phyloP scores from a whole-genome alignment of 2,797 vertebrate species.

The Gallinago stenura region DNA sequence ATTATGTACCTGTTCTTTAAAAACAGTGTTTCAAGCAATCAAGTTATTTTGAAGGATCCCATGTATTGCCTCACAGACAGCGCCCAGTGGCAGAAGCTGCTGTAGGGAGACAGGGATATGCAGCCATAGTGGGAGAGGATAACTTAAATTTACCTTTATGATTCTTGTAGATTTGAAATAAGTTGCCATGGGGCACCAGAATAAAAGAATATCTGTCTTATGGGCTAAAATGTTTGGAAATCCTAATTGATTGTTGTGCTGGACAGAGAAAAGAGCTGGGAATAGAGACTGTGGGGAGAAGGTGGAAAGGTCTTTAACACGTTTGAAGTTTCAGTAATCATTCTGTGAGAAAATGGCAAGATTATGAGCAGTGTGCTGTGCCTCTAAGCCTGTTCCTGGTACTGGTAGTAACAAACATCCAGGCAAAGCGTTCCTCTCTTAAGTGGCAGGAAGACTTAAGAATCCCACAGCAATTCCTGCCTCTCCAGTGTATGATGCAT shows the following conservation, averaged over 20 bases:
- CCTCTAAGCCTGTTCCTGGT: background rate
- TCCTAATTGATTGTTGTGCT: background rate
- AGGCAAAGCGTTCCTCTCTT: background rate
- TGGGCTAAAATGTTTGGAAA: background rate
- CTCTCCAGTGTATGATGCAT: accelerated
- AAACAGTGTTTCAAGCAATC: background rate
- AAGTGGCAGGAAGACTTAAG: background rate
- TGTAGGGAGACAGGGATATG: background rate
- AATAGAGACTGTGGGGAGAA: background rate
- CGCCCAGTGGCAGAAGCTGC: accelerated
- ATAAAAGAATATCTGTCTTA: background rate
- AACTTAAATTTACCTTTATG: no score
- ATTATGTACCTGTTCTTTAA: background rate
- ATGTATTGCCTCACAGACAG: accelerated
- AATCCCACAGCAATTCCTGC: background rate
- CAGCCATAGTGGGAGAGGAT: background rate
- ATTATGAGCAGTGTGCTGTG: background rate
- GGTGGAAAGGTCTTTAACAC: background rate
- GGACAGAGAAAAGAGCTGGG: background rate
- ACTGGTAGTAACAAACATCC: background rate
- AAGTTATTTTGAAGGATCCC: accelerated
- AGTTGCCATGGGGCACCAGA: background rate
- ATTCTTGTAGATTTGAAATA: no score
- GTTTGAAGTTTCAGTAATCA: background rate
- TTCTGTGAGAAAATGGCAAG: no score